Conservation (phyloP, 2,797 vertebrate species). For the Pantherophis vulpinus region DNA sequence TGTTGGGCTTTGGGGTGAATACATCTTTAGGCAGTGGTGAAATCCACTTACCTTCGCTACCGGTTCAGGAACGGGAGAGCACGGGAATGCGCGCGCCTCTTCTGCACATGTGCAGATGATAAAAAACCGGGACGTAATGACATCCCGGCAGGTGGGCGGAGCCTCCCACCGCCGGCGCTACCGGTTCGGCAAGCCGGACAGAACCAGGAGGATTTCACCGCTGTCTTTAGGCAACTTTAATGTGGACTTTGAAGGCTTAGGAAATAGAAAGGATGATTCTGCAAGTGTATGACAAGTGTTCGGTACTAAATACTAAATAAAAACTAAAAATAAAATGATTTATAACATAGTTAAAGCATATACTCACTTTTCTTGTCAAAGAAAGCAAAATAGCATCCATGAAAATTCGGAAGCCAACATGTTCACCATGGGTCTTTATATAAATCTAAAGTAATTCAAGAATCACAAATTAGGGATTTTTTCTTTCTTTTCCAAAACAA, state of each 20-base stretch:
- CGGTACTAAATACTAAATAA: no score
- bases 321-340: not conserved
- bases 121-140: no score
- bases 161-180: no score
- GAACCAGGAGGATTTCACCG: no score
- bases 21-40: not conserved
- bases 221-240: not conserved
- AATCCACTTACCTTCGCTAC: no score
- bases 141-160: no score
- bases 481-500: not conserved
- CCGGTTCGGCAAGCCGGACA: no score
- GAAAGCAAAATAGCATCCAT: conserved; percentile 97
- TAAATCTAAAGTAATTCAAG: conserved; percentile 80
- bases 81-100: no score
- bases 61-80: no score
- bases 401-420: conserved; percentile 96
- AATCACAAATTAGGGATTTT: conserved; percentile 16
- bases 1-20: not conserved
- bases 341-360: not conserved
- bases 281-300: not conserved
- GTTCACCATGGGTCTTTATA: conserved; percentile 90
- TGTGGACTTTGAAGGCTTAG: not conserved
- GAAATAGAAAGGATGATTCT: not conserved
- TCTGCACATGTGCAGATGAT: no score
- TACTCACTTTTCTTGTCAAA: conserved; percentile 87